These are phyloP conservation scores for Podiceps cristatus DNA, from an alignment of 2,113 vertebrate species.

Conservation along the genomic window DNA sequence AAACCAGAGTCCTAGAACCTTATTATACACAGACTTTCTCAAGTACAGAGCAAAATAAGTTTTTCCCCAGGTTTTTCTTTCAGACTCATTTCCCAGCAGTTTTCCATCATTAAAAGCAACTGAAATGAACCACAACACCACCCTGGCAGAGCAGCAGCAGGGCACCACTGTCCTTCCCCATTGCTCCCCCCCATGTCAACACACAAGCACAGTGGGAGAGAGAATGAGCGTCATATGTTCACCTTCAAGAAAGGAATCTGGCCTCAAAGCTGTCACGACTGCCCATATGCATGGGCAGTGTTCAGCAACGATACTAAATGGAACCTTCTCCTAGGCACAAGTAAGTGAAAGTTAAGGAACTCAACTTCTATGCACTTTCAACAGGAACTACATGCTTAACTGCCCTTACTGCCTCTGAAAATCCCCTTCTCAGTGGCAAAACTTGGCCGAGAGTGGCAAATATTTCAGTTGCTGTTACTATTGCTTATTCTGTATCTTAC, in stretches of 20 bases:
- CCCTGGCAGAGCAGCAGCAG: background rate
- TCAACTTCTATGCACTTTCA: background rate
- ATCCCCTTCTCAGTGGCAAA: background rate
- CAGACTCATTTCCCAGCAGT: background rate
- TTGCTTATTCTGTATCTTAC: background rate
- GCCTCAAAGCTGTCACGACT: background rate
- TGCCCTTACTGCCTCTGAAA: background rate
- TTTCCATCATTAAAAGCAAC: background rate
- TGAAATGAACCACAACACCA: background rate
- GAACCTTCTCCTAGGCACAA: background rate
- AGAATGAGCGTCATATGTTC: background rate
- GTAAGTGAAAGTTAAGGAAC: background rate
- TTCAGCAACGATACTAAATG: background rate
- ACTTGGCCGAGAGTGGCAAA: background rate
- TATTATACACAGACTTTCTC: background rate
- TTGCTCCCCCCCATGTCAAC: background rate
- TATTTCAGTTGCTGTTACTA: background rate
- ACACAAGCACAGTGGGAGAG: background rate
- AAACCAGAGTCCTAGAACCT: background rate
- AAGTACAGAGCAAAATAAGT: background rate
- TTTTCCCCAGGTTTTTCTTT: background rate
- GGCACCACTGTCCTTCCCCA: background rate
- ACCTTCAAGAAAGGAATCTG: background rate
- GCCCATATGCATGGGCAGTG: accelerated
- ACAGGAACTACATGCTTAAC: background rate